These are phyloP conservation scores for Halictus ligatus DNA, from an alignment of 2,888 invertebrate genomes.

Conservation along the genomic window DNA sequence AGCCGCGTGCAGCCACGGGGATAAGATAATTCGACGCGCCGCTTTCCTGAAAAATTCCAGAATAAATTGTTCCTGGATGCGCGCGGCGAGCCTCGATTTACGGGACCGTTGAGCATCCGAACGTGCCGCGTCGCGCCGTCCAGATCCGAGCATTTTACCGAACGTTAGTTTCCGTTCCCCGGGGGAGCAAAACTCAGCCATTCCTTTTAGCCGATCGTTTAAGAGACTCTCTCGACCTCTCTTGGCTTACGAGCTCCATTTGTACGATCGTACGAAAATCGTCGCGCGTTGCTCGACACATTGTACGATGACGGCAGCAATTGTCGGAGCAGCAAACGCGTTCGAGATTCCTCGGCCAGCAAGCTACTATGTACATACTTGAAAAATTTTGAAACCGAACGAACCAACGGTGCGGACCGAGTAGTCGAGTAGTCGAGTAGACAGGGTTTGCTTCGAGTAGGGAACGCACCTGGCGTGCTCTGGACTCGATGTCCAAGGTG, in stretches of 20 bases:
- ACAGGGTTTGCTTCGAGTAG: neutral
- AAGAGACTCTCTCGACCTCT: too few relatives aligned
- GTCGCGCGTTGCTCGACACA: neutral
- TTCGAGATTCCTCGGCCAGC: neutral
- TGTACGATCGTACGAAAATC: neutral
- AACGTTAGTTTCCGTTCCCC: neutral
- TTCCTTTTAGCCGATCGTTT: too few relatives aligned
- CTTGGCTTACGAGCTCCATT: too few relatives aligned
- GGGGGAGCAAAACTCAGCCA: neutral
- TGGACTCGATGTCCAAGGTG: neutral
- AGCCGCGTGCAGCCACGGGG: constrained; percentile 39
- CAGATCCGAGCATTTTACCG: neutral
- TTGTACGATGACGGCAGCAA: neutral
- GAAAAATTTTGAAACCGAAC: neutral
- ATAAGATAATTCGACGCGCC: constrained; percentile 42
- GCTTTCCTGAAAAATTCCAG: constrained; percentile 21
- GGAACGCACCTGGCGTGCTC: neutral
- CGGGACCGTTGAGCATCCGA: neutral
- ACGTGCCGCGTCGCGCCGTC: neutral
- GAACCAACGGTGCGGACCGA: neutral
- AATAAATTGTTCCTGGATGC: constrained; percentile 6
- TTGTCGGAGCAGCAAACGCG: neutral
- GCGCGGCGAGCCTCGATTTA: neutral
- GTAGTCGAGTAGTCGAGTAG: neutral
- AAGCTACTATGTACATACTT: neutral